Conservation (phyloP, 2,797 vertebrate genomes). For the Bradypus variegatus region DNA sequence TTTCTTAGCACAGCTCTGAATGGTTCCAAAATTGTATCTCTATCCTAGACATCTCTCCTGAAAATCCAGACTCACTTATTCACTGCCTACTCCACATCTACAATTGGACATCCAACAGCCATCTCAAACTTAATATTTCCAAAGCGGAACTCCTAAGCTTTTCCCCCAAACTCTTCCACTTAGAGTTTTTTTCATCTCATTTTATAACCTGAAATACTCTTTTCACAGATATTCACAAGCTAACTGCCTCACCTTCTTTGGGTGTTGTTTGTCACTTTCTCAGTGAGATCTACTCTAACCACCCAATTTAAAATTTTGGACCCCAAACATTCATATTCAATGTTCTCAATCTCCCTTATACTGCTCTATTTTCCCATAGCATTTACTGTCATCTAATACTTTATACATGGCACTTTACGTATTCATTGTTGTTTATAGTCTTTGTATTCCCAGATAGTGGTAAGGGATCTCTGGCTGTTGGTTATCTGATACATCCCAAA, state of each 20-base stretch:
- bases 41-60: background rate
- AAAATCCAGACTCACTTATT: background rate
- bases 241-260: background rate
- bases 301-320: background rate
- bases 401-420: background rate
- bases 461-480: background rate
- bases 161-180: background rate
- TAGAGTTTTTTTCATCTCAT: background rate
- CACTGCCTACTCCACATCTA: background rate
- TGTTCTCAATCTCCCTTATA: background rate
- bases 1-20: background rate
- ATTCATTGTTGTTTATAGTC: background rate
- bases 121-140: background rate
- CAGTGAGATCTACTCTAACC: background rate
- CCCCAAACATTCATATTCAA: background rate
- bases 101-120: background rate
- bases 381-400: background rate
- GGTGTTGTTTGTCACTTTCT: background rate
- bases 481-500: background rate
- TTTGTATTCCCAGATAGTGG: background rate
- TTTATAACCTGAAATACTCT: background rate
- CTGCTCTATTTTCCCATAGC: background rate
- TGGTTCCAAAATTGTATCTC: background rate
- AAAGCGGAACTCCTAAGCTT: background rate
- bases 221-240: background rate